Base-by-base conservation (phyloP, 2,888 invertebrate genomes). In the Tipula unca region DNA sequence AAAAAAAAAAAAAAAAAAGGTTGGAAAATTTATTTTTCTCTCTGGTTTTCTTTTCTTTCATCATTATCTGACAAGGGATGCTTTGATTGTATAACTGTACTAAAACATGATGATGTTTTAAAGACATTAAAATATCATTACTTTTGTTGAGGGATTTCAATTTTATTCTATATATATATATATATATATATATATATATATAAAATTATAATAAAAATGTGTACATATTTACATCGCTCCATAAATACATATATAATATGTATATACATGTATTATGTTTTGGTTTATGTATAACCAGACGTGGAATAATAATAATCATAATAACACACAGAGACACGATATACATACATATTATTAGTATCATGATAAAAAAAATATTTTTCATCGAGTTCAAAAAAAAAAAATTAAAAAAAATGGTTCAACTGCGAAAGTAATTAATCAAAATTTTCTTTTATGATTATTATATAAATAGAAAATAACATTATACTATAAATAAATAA, bases 61-160 rank as follows among this genome's bases (percentile, higher is more conserved):
- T 69, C 69, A 69, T 69, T 69, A 69, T 69, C 69, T 69, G 69
- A 69, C 69, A 69, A 69, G 69, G 69, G 69, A 69, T 69, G 69
- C 69, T 69, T 69, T 69, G 69, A 69, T 69, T 69, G 69, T 69
- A 69, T 69, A 10, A 69, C 69, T 25, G 69, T 69, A 69, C 69
- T 69, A 69, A 69, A 69, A 69, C 69, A 69, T 69, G 69, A 69
- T 69, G 83, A 83, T 83, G 35, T 83, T 83, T 83, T 32, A 29
- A 83, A 83, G 83, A 83, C 83, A 83, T 83, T 83, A 83, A 83
- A 83, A 83, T 83, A 83, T 83, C 83, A 83, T 83, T 83, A 83
- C 83, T 69, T 69, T 69, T 69, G 69, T 69, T 69, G 69, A 25
- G 69, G 69, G 69, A 69, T 69, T 69, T 69, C 69, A 25, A 69